Conservation (phyloP, 2,113 vertebrate species). For the Pavo muticus region DNA sequence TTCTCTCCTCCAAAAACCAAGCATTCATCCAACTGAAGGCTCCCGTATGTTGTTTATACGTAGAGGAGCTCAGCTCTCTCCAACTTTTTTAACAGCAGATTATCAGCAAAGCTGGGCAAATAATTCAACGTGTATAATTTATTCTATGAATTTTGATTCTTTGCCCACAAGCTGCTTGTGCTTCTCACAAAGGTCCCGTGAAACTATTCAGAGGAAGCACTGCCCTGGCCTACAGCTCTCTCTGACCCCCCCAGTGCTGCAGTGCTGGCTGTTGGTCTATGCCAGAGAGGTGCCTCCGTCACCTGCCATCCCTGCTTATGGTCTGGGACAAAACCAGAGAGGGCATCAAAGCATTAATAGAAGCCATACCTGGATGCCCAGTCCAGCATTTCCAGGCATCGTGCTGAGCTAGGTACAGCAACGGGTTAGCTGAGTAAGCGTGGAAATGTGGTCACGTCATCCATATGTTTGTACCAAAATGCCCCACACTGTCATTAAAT, state of each 20-base stretch:
- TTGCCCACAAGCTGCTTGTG: conserved; percentile 61
- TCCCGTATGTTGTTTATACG: background rate
- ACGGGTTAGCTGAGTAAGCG: background rate
- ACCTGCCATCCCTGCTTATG: background rate
- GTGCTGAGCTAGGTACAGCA: background rate
- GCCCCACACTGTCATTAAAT: background rate
- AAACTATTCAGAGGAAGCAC: conserved; percentile 19
- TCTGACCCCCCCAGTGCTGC: background rate
- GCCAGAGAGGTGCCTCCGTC: rapidly evolving
- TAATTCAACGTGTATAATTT: conserved; percentile 34
- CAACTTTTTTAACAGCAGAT: conserved; percentile 51
- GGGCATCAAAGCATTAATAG: background rate
- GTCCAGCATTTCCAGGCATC: rapidly evolving
- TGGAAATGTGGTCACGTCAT: rapidly evolving
- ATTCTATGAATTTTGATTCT: conserved; percentile 59
- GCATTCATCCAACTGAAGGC: background rate
- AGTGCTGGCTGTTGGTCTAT: background rate
- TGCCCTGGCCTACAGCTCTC: background rate
- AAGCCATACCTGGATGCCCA: rapidly evolving
- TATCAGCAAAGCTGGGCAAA: conserved; percentile 65
- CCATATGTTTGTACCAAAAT: background rate
- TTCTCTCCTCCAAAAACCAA: rapidly evolving
- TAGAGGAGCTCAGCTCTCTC: conserved; percentile 2
- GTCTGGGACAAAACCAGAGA: background rate
- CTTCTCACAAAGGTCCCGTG: background rate